Evolutionary conservation across 2,888 invertebrate genomes (phyloP).

Genomic region (Microplitis manilae): DNA sequence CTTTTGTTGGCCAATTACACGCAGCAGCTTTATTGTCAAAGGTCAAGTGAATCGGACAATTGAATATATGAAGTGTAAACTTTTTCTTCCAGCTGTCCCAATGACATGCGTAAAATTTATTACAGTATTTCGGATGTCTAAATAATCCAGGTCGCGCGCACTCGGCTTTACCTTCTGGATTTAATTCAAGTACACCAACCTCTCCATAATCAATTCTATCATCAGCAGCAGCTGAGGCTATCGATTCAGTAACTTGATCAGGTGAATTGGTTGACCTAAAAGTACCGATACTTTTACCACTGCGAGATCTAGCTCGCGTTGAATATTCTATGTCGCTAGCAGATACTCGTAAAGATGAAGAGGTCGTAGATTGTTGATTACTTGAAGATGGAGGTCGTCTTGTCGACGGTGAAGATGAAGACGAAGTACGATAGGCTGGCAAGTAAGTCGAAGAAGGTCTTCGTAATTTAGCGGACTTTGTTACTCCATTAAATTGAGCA

Average conservation of each 20-base stretch:
- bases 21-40: slow-evolving; percentile 84
- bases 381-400: slow-evolving; percentile 35
- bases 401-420: slow-evolving; percentile 34
- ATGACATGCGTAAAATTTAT: slow-evolving; percentile 87
- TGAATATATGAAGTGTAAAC: slow-evolving; percentile 83
- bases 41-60: slow-evolving; percentile 84
- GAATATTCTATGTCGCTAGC: slow-evolving; percentile 37
- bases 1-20: slow-evolving; percentile 87
- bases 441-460: slow-evolving; percentile 42
- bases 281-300: slow-evolving; percentile 45
- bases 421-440: slow-evolving; percentile 22
- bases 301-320: slow-evolving; percentile 41
- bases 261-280: slow-evolving; percentile 39
- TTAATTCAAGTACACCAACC: slow-evolving; percentile 71
- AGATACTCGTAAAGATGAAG: slow-evolving; percentile 34
- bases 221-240: slow-evolving; percentile 70
- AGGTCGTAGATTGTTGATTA: slow-evolving; percentile 31
- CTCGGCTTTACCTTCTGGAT: slow-evolving; percentile 73
- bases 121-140: slow-evolving; percentile 83
- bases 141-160: slow-evolving; percentile 75
- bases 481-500: slow-evolving; percentile 38
- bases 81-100: slow-evolving; percentile 85
- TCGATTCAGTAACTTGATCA: slow-evolving; percentile 49
- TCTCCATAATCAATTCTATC: slow-evolving; percentile 77
- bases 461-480: slow-evolving; percentile 34